phyloP scores from a whole-genome alignment of 2,113 vertebrate species.

The Pipa parva region DNA sequence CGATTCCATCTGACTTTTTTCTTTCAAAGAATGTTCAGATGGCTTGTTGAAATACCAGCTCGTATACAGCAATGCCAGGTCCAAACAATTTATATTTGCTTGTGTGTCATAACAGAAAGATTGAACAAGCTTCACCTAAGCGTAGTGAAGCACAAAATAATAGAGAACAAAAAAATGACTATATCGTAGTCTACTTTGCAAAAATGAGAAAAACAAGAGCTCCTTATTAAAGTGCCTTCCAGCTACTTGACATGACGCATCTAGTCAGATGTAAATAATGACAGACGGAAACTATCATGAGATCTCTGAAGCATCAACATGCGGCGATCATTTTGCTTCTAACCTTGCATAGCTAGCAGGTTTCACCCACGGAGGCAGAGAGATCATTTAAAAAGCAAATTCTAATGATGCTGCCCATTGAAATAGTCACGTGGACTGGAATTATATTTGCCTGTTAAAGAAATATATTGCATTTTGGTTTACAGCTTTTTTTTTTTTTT shows the following conservation, averaged over 20 bases:
- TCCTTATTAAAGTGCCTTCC: constrained; percentile 87
- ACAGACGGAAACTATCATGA: constrained; percentile 99
- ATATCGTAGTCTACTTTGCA: constrained; percentile 75
- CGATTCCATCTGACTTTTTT: constrained; percentile 67
- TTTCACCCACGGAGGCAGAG: constrained; percentile 75
- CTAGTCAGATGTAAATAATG: constrained; percentile 99
- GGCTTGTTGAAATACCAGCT: constrained; percentile 67
- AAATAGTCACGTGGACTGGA: constrained; percentile 74
- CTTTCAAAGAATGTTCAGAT: constrained; percentile 53
- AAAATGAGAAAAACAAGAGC: constrained; percentile 76
- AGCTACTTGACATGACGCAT: constrained; percentile 97
- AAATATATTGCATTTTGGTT: too few relatives aligned
- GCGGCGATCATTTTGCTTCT: constrained; percentile 94
- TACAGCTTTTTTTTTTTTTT: too few relatives aligned
- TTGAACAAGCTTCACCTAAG: constrained; percentile 90
- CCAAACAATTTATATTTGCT: constrained; percentile 68
- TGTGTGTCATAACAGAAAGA: constrained; percentile 85
- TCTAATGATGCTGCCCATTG: constrained; percentile 88
- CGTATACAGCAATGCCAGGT: constrained; percentile 73
- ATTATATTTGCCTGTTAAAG: constrained; percentile 78
- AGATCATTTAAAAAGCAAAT: constrained; percentile 95
- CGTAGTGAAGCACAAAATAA: constrained; percentile 84
- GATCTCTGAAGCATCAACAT: constrained; percentile 97
- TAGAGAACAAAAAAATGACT: constrained; percentile 70
- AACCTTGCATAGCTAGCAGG: constrained; percentile 92